A percentile compares a stretch with the other conserved stretches of the same genome.
Evolutionary conservation across 1,140 invertebrate genomes (phyloP).

Genomic region (Bactericera cockerelli): DNA sequence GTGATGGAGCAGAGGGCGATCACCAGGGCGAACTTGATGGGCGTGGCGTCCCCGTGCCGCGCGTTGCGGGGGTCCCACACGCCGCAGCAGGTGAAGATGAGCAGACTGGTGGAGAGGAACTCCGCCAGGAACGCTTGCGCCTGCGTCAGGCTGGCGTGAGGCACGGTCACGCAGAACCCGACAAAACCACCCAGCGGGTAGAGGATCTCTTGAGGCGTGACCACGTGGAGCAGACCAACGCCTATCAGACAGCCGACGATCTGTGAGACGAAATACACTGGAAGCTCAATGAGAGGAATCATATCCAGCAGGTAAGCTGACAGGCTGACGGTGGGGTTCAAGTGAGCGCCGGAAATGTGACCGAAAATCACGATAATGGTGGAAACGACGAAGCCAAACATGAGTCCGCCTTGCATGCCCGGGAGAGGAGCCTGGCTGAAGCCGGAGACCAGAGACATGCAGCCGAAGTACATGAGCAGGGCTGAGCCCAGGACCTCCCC

Average conservation of each 20-base stretch:
- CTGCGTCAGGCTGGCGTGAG: conserved; percentile 29
- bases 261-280: conserved; percentile 35
- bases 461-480: conserved; percentile 21
- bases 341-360: conserved; percentile 27
- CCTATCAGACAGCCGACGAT: conserved; percentile 30
- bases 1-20: conserved; percentile 5
- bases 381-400: conserved; percentile 20
- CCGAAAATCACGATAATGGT: conserved; percentile 24
- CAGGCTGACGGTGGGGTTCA: conserved; percentile 38
- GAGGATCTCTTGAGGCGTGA: not conserved
- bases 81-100: conserved; percentile 44
- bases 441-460: conserved; percentile 17
- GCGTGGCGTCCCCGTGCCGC: conserved; percentile 34
- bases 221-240: conserved; percentile 24
- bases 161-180: conserved; percentile 40
- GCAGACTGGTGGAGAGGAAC: conserved; percentile 37
- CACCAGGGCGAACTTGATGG: conserved; percentile 35
- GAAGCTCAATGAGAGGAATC: conserved; percentile 30
- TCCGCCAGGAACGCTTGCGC: conserved; percentile 39
- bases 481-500: conserved; percentile 21
- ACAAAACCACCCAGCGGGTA: not conserved
- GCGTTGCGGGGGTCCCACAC: conserved; percentile 45
- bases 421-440: not conserved
- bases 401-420: conserved; percentile 15
- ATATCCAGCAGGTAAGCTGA: conserved; percentile 33